phyloP scores from a whole-genome alignment of 2,888 invertebrate genomes.

The Sarcophaga subvicina region DNA sequence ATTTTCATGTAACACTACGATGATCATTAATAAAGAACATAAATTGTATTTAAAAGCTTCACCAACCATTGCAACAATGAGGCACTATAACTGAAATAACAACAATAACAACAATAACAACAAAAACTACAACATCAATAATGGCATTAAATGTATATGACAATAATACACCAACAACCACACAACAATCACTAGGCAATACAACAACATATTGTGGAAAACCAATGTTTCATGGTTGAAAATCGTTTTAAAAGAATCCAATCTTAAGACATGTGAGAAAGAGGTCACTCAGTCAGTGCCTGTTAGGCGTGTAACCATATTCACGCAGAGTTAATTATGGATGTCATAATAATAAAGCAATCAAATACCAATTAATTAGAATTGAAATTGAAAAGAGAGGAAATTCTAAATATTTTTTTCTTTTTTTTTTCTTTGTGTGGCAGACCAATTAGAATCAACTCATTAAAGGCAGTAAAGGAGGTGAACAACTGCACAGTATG shows the following conservation, averaged over 20 bases:
- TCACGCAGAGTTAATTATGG: too few relatives aligned
- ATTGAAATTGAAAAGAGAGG: too few relatives aligned
- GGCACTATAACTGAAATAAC: neutral
- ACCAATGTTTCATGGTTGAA: neutral
- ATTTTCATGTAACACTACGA: constrained; percentile 68
- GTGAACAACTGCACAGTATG: too few relatives aligned
- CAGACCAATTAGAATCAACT: too few relatives aligned
- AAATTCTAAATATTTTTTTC: too few relatives aligned
- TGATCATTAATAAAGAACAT: constrained; percentile 69
- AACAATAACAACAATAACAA: neutral
- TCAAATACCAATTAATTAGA: too few relatives aligned
- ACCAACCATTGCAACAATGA: constrained; percentile 17
- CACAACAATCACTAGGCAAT: neutral
- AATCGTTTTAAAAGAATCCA: neutral
- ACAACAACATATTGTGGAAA: neutral
- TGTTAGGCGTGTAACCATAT: too few relatives aligned
- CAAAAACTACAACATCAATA: constrained; percentile 31
- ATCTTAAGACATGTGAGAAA: neutral
- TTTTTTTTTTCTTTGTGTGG: too few relatives aligned
- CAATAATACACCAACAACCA: constrained; percentile 33
- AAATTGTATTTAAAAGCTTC: constrained; percentile 65
- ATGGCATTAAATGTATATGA: constrained; percentile 11
- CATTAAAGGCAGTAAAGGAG: too few relatives aligned
- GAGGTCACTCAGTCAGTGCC: too few relatives aligned
- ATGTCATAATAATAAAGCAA: too few relatives aligned